A percentile compares a stretch with the other conserved stretches of the same genome.
phyloP scores from a whole-genome alignment of 2,888 invertebrate genomes.

The Zygothrica quintamaculata region DNA sequence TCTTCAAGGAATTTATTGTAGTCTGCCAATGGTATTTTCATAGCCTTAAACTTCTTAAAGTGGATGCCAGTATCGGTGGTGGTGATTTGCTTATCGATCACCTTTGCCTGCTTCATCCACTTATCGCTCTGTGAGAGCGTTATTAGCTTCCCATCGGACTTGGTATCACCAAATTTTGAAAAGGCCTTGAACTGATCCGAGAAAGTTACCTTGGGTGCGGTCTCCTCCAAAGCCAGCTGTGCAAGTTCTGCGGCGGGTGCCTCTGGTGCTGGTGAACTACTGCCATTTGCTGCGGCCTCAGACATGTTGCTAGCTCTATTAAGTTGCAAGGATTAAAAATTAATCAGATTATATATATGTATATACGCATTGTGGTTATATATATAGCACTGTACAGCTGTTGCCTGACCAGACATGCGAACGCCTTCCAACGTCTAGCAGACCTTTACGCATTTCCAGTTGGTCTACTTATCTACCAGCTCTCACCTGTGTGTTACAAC shows the following conservation, averaged over 20 bases:
- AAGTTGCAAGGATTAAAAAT: not conserved
- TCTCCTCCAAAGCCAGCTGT: conserved; percentile 82
- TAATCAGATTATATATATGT: not conserved
- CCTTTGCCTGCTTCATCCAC: conserved; percentile 96
- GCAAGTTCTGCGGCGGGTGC: conserved; percentile 82
- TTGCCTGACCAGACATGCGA: conserved; percentile 1
- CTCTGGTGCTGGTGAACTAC: conserved; percentile 57
- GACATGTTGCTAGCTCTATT: conserved; percentile 74
- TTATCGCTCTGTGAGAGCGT: conserved; percentile 96
- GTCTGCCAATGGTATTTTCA: conserved; percentile 90
- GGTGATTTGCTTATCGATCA: conserved; percentile 93
- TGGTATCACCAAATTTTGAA: conserved; percentile 94
- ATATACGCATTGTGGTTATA: too few species aligned
- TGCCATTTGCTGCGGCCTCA: conserved; percentile 73
- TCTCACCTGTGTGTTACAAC: conserved; percentile 77
- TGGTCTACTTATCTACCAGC: too few species aligned
- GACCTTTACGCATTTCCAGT: conserved; percentile 24
- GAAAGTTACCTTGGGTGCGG: conserved; percentile 84
- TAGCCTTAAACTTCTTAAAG: conserved; percentile 94
- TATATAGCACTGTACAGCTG: not conserved
- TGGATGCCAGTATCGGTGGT: conserved; percentile 96
- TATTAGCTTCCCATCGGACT: conserved; percentile 93
- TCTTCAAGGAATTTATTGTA: conserved; percentile 94
- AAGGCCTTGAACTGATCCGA: conserved; percentile 91
- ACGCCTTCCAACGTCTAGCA: too few species aligned